Percentiles rank a stretch among this genome's conserved stretches.
phyloP scores from a whole-genome alignment of 2,797 vertebrate species.

The Gymnothorax javanicus region DNA sequence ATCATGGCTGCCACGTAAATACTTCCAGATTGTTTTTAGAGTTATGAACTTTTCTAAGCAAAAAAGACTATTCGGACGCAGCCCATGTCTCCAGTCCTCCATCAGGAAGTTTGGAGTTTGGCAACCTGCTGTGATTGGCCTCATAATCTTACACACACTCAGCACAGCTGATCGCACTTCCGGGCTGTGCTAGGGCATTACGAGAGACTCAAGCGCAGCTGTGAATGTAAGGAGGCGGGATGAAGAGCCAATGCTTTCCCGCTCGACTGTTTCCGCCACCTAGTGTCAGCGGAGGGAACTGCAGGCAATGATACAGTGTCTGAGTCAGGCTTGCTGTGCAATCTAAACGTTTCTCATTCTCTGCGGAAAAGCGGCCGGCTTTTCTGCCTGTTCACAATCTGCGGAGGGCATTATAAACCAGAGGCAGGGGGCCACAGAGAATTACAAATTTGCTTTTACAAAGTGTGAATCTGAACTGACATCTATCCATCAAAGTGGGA shows the following conservation, averaged over 20 bases:
- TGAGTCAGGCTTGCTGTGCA: constrained; percentile 19
- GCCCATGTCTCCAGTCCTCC: not conserved
- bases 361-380: not conserved
- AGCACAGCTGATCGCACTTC: not conserved
- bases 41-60: too few relatives aligned
- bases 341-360: constrained; percentile 19
- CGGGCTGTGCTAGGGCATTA: not conserved
- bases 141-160: not conserved
- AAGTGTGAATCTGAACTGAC: not conserved
- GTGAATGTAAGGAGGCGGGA: not conserved
- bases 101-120: not conserved
- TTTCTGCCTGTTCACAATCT: constrained; percentile 18
- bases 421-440: constrained; percentile 1
- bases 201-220: not conserved
- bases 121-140: not conserved
- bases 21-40: too few relatives aligned
- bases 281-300: constrained; percentile 28
- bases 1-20: too few relatives aligned
- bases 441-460: constrained; percentile 6
- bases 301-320: not conserved
- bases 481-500: constrained; percentile 12
- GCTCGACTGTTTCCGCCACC: constrained; percentile 10
- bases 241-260: not conserved
- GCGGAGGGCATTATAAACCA: constrained; percentile 14
- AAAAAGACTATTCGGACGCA: too few relatives aligned